phyloP scores from a whole-genome alignment of 2,797 vertebrate species.

The Pantherophis alleghaniensis region DNA sequence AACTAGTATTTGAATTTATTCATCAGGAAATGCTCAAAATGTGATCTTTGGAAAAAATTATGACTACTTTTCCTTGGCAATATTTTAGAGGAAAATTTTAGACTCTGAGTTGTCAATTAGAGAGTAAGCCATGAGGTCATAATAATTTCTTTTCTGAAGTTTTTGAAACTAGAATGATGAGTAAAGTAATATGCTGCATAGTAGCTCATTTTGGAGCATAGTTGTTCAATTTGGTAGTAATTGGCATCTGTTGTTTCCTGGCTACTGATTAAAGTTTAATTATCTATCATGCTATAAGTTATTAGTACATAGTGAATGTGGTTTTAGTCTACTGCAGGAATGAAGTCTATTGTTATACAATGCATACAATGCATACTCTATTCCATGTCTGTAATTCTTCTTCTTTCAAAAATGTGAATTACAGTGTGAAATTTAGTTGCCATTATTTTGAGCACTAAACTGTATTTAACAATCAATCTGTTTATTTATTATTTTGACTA shows the following conservation, averaged over 20 bases:
- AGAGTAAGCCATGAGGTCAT: slow-evolving; percentile 22
- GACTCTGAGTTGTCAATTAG: slow-evolving; percentile 16
- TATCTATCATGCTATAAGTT: background rate
- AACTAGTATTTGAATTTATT: slow-evolving; percentile 1
- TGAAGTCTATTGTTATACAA: background rate
- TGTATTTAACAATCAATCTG: background rate
- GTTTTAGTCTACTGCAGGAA: background rate
- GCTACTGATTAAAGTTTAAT: background rate
- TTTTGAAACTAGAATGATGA: slow-evolving; percentile 19
- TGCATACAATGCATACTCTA: background rate
- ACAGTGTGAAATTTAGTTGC: background rate
- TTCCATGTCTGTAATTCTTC: background rate
- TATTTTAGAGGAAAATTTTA: slow-evolving; percentile 29
- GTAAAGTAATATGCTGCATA: background rate
- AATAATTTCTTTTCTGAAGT: slow-evolving; percentile 49
- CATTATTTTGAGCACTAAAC: background rate
- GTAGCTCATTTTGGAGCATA: background rate
- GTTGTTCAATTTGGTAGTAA: background rate
- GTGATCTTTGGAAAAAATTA: slow-evolving; percentile 2
- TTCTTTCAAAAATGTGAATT: background rate
- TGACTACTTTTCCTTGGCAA: slow-evolving; percentile 12
- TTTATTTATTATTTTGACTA: background rate
- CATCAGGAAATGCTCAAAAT: background rate
- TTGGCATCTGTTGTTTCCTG: background rate
- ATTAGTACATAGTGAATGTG: background rate